Percentiles rank a stretch among this genome's conserved stretches.
phyloP scores from a whole-genome alignment of 2,113 vertebrate genomes.

The Ovibos moschatus region DNA sequence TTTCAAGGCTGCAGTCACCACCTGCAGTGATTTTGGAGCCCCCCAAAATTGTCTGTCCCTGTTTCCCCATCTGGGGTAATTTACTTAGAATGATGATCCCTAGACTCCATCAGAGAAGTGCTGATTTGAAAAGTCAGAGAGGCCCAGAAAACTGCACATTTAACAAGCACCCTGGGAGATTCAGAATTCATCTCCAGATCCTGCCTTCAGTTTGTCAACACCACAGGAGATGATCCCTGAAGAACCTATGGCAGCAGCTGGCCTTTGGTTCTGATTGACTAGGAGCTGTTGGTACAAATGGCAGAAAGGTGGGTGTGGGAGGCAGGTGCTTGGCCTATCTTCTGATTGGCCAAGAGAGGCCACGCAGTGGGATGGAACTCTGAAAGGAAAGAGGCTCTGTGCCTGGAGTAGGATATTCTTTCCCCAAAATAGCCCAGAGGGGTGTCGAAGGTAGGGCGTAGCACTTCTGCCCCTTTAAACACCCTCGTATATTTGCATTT shows the following conservation, averaged over 20 bases:
- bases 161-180: no score
- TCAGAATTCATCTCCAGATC: not conserved
- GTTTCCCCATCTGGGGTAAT: not conserved
- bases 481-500: slow-evolving; percentile 62
- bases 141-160: not conserved
- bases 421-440: slow-evolving; percentile 17
- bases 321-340: not conserved
- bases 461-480: slow-evolving; percentile 51
- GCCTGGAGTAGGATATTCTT: not conserved
- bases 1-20: not conserved
- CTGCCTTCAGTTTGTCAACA: not conserved
- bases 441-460: not conserved
- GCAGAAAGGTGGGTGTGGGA: not conserved
- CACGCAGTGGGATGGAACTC: not conserved
- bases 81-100: not conserved
- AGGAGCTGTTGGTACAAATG: not conserved
- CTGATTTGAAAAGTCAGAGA: not conserved
- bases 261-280: not conserved
- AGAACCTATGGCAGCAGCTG: rapidly evolving
- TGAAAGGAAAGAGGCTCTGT: not conserved
- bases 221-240: not conserved
- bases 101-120: not conserved
- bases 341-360: not conserved
- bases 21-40: not conserved
- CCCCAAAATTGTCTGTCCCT: not conserved